Evolutionary conservation across 2,113 vertebrate species (phyloP), one percentile per base, ranked within the genome.

Genomic region (Poecilia latipinna): DNA sequence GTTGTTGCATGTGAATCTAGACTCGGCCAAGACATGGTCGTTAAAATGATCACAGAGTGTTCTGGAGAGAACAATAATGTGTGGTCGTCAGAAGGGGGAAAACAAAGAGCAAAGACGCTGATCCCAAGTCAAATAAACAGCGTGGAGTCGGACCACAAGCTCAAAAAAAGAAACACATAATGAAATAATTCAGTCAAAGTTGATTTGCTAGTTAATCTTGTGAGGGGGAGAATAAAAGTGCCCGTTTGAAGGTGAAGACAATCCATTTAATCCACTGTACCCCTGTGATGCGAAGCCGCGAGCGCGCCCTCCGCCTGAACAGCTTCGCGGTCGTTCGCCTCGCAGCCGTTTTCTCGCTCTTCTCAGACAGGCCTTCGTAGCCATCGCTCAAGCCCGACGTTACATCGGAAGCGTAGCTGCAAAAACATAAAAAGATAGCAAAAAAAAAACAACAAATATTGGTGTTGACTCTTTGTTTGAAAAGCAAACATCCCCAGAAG

Each of bases 341-440:
- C 51, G 89, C 88, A 0, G 89, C 93, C 12, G 94, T 80, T 64
- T 95, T 95, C 24, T 82, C 1, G 19, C 66, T 90, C 65, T 89
- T 91, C 87, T 97, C 96, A 0, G 95, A 94, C 35, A 94, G 91
- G 69, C 97, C 96, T 89, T 98, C 98, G 0, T 90, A 96, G 71
- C 96, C 93, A 0, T 99, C 97, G 0, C 97, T 98, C 86, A 97
- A 82, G 32, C 97, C 96, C 0, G 97, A 98, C 0, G 96, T 96
- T 84, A 96, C 96, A 1, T 98, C 97, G 0, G 98, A 99, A 26
- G 96, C 90, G 4, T 96, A 98, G 89, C 98, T 99, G 92, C 3
- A 3, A 72, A 61, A 4, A 82, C 8, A 26, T 5, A 28, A 28
- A 3, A 73, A 60, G 3, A 82, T 7, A 2, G 17, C 35, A 15